Base-by-base conservation (phyloP, 2,113 vertebrate genomes). In the Callorhinus ursinus region DNA sequence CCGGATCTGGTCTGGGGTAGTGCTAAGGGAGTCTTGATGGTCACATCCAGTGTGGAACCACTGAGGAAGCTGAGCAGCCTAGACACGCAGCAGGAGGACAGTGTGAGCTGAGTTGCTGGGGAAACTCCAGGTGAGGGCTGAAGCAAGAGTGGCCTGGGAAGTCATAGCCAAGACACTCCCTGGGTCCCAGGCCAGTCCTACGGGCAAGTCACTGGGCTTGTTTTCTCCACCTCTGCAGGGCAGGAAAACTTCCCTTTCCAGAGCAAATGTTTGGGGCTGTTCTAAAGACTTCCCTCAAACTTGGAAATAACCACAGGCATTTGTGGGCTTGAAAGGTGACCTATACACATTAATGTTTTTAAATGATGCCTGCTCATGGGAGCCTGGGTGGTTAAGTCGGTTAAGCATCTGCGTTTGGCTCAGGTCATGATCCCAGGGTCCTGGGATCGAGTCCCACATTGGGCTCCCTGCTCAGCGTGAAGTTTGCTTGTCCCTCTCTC, bases 51-150 rank as follows among this genome's bases (percentile, higher is more conserved):
- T 0, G 83, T 96, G 51, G 97, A 96, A 0, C 87, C 95, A 0
- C 90, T 97, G 67, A 98, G 94, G 6, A 98, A 92, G 0, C 3
- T n/a, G 24, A 98, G 93, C 18, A 96, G 1, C 11, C 98, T 98
- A 85, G 2, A 69, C 46, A 72, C 74, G 82, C 28, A 51, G 36
- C 1, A 24, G 16, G 36, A 67, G 14, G 33, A n/a, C 33, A 14
- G 2, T 49, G 42, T 65, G 90, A 82, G 28, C 49, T 36, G 49
- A 85, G 49, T 42, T 31, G 28, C 63, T 10, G 19, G 46, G n/a
- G n/a, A 69, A 26, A 2, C 4, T n/a, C 28, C 49, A 19, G 5
- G 42, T 33, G n/a, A 57, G 42, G 26, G 14, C 24, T 4, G 7
- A 13, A 57, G 51, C 15, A 53, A 33, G 26, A 55, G 4, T 12